Evolutionary conservation across 2,888 invertebrate genomes (phyloP), one percentile per base, ranked within the genome.

Genomic region (Mechanitis messenoides): DNA sequence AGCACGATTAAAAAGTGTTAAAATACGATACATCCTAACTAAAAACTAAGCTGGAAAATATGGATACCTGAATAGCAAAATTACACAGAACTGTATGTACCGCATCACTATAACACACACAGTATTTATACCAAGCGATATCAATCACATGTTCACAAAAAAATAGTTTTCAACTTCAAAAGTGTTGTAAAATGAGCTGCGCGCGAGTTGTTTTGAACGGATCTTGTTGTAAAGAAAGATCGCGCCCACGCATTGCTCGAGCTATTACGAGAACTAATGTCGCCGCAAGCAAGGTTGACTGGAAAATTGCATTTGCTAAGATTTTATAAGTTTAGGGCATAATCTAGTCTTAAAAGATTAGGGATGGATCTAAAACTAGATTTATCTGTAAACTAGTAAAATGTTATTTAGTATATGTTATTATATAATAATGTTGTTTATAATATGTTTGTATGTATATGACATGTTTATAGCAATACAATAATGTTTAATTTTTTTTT

Each of bases 231-330:
- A 80, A 77, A 80, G 83, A 85, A 82, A 84, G 81, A 85, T 78
- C 69, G 80, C 87, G 83, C 88, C 87, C 83, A 87, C 89, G 87
- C 88, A 77, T 69, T 58, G 68, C 69, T 72, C 72, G 81, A 70
- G 74, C 87, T 88, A 87, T 84, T 76, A 88, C 83, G 79, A 84
- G 87, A 81, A 76, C 79, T 78, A 78, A 77, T 83, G 83, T 83
- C 84, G 80, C 77, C 80, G 85, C 82, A 75, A 74, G 74, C 88
- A 86, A 88, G 88, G 88, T 83, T 83, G 79, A 76, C 87, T 86
- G 87, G 87, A 87, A 79, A 63, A 63, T 50, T 45, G 59, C 63
- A 58, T 42, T 42, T 7, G 50, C 53, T 31, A 38, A 45, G 53
- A 50, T 53, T 53, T 59, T 55, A 28, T 12, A 9, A 46, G 3